A percentile compares a stretch with the other conserved stretches of the same genome.
Evolutionary conservation across 2,797 vertebrate species (phyloP).

Genomic region (Melanotaenia pygmaea): DNA sequence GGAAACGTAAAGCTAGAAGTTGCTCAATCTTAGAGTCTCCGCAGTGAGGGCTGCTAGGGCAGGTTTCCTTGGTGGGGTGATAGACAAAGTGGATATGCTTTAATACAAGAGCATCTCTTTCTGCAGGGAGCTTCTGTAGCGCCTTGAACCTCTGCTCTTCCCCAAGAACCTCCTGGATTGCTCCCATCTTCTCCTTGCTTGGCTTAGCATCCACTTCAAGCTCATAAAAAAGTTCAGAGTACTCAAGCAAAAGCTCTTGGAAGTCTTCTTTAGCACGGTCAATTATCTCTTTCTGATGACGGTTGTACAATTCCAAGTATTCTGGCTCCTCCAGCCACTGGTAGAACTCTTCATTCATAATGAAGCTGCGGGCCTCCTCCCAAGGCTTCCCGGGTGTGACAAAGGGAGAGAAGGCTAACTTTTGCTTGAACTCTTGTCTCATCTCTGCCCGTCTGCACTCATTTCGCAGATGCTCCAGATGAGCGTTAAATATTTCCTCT

Average conservation of each 20-base stretch:
- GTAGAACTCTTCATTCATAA: constrained; percentile 98
- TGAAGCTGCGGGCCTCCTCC: constrained; percentile 98
- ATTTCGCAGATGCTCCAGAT: constrained; percentile 90
- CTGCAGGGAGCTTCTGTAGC: constrained; percentile 94
- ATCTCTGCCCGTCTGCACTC: constrained; percentile 92
- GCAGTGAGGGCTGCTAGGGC: constrained; percentile 91
- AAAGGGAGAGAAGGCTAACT: constrained; percentile 89
- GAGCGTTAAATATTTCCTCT: constrained; percentile 88
- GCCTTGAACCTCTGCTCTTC: constrained; percentile 96
- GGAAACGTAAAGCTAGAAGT: constrained; percentile 85
- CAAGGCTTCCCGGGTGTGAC: constrained; percentile 95
- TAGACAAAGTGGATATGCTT: constrained; percentile 99
- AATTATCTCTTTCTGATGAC: constrained; percentile 95
- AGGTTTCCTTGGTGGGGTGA: constrained; percentile 97
- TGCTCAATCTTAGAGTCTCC: constrained; percentile 93
- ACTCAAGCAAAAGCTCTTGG: constrained; percentile 95
- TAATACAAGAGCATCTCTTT: constrained; percentile 94
- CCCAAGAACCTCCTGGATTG: constrained; percentile 95
- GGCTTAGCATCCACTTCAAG: constrained; percentile 97
- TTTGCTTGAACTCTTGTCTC: constrained; percentile 91
- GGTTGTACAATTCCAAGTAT: constrained; percentile 94
- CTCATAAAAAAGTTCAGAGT: constrained; percentile 98
- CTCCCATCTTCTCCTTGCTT: constrained; percentile 99
- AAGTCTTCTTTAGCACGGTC: constrained; percentile 97
- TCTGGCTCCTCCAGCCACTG: constrained; percentile 93